Percentiles rank a stretch among this genome's conserved stretches.
Conservation (phyloP, 2,113 vertebrate species). For the Lophotis ruficrista region DNA sequence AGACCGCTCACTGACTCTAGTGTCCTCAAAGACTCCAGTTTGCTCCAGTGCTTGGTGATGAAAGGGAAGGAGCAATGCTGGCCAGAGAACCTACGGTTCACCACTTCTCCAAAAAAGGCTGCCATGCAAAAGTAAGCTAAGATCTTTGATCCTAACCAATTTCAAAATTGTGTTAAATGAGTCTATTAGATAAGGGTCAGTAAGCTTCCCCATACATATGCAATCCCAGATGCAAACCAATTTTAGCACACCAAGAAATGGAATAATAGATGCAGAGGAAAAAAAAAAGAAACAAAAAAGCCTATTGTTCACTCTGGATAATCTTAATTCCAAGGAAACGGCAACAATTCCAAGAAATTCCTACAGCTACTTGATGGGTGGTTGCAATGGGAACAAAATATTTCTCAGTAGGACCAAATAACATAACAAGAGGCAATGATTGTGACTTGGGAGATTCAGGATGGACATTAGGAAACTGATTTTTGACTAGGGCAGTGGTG, state of each 20-base stretch:
- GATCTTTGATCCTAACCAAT: not conserved
- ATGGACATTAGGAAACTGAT: not conserved
- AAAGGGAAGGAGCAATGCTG: not conserved
- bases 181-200: not conserved
- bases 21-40: not conserved
- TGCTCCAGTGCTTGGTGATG: not conserved
- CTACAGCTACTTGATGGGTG: not conserved
- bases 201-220: not conserved
- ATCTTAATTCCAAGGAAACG: constrained; percentile 38
- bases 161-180: not conserved
- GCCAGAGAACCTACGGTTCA: not conserved
- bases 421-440: not conserved
- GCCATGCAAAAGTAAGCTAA: not conserved
- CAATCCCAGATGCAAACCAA: not conserved
- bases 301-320: constrained; percentile 12
- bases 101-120: not conserved
- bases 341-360: constrained; percentile 37
- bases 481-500: not conserved
- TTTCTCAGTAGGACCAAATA: not conserved
- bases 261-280: not conserved
- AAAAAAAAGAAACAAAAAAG: not conserved
- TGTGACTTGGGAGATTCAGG: not conserved
- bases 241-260: not conserved
- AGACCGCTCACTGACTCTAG: not conserved
- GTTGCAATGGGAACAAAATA: not conserved